Percentiles rank a stretch among this genome's conserved stretches.
These are phyloP conservation scores for Dryobota labecula DNA, from an alignment of 2,888 invertebrate species.

Conservation along the genomic window DNA sequence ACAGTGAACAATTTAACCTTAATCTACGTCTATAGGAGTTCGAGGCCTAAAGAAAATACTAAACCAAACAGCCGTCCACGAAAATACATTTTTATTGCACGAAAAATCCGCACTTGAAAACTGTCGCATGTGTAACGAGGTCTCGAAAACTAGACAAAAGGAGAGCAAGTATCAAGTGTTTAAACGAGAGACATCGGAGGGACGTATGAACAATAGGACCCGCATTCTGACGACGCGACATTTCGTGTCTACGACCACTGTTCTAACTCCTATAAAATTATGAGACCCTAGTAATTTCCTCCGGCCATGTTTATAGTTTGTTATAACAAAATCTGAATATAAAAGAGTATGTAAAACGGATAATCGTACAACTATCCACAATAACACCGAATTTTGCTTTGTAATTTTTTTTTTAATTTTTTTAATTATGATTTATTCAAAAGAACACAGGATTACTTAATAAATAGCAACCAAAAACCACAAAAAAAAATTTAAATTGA, in stretches of 20 bases:
- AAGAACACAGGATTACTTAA: too few species aligned
- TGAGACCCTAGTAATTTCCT: slow-evolving; percentile 57
- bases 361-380: slow-evolving; percentile 28
- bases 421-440: too few species aligned
- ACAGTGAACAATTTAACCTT: slow-evolving; percentile 3
- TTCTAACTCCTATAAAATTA: slow-evolving; percentile 58
- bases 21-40: background rate
- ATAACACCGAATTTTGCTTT: slow-evolving; percentile 22
- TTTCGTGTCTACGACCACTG: slow-evolving; percentile 62
- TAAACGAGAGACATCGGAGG: slow-evolving; percentile 70
- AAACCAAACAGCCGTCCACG: background rate
- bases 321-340: slow-evolving; percentile 43
- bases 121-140: slow-evolving; percentile 32
- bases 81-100: slow-evolving; percentile 15
- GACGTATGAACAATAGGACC: slow-evolving; percentile 75
- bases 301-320: slow-evolving; percentile 36
- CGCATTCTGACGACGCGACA: slow-evolving; percentile 72
- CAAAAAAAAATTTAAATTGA: too few species aligned
- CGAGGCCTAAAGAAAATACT: background rate
- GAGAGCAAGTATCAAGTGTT: slow-evolving; percentile 68
- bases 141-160: slow-evolving; percentile 60
- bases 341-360: slow-evolving; percentile 26
- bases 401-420: too few species aligned
- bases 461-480: too few species aligned
- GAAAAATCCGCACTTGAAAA: slow-evolving; percentile 41